phyloP scores from a whole-genome alignment of 2,113 vertebrate species.

The Marmota monax region DNA sequence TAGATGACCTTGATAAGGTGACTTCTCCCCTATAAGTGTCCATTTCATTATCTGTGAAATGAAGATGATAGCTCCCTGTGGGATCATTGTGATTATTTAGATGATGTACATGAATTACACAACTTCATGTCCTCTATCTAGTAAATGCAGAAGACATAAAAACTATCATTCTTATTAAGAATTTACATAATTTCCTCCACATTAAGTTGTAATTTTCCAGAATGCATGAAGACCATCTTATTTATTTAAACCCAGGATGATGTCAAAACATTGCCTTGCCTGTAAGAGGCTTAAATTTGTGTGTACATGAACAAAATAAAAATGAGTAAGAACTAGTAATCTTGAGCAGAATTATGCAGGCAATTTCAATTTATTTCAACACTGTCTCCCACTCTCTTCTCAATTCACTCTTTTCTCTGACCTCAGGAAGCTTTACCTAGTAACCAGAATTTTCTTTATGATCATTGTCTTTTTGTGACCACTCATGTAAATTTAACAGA shows the following conservation, averaged over 20 bases:
- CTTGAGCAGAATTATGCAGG: not conserved
- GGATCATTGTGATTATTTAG: not conserved
- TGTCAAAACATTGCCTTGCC: not conserved
- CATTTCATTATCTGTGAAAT: not conserved
- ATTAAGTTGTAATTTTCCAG: not conserved
- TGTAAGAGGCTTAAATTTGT: not conserved
- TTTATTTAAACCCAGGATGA: not conserved
- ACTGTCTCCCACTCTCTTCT: not conserved
- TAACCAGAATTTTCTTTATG: not conserved
- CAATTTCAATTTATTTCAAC: not conserved
- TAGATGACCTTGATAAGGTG: not conserved
- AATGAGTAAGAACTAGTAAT: not conserved
- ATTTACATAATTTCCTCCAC: not conserved
- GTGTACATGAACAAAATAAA: not conserved
- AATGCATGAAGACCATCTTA: not conserved
- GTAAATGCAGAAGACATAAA: not conserved
- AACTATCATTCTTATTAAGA: not conserved
- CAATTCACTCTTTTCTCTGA: not conserved
- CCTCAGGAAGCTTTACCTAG: not conserved
- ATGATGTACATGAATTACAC: not conserved
- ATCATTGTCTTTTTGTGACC: not conserved
- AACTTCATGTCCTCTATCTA: not conserved
- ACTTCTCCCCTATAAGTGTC: not conserved
- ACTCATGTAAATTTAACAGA: not conserved
- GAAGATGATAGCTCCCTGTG: not conserved